Conservation (phyloP, 1,140 invertebrate genomes). For the Hyposmocoma kahamanoa region DNA sequence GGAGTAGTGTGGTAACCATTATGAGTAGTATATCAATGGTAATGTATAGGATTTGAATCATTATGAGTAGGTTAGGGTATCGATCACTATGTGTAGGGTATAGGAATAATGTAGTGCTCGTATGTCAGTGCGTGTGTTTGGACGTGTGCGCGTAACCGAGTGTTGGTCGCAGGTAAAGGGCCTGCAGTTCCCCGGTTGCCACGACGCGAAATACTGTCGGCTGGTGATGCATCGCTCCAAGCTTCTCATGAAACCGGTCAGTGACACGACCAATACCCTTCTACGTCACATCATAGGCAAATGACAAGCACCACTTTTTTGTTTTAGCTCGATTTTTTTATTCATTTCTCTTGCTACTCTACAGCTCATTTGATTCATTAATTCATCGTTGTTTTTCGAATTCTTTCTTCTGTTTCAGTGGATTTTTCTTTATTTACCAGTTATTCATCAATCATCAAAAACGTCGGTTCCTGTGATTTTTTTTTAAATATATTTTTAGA, state of each 20-base stretch:
- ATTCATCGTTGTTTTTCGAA: conserved; percentile 18
- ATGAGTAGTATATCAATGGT: no score
- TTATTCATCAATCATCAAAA: no score
- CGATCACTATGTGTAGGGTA: conserved; percentile 8
- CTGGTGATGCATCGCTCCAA: conserved; percentile 95
- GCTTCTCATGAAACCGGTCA: conserved; percentile 95
- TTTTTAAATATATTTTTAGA: neutral
- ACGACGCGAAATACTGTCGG: conserved; percentile 94
- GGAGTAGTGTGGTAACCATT: no score
- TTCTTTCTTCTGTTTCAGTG: conserved; percentile 22
- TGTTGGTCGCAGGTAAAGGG: conserved; percentile 91
- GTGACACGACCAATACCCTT: conserved; percentile 58
- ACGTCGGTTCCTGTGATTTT: no score
- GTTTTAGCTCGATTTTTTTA: neutral
- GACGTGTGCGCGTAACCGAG: conserved; percentile 31
- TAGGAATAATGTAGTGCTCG: no score
- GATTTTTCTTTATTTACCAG: no score
- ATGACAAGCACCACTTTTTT: no score
- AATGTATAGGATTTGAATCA: no score
- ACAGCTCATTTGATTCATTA: no score
- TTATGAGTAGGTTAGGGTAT: no score
- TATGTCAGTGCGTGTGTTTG: conserved; percentile 18
- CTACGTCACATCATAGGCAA: conserved; percentile 18
- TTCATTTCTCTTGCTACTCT: no score
- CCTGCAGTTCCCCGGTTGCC: conserved; percentile 94